Base-by-base conservation (phyloP, 2,888 invertebrate species). In the Acheta domesticus region DNA sequence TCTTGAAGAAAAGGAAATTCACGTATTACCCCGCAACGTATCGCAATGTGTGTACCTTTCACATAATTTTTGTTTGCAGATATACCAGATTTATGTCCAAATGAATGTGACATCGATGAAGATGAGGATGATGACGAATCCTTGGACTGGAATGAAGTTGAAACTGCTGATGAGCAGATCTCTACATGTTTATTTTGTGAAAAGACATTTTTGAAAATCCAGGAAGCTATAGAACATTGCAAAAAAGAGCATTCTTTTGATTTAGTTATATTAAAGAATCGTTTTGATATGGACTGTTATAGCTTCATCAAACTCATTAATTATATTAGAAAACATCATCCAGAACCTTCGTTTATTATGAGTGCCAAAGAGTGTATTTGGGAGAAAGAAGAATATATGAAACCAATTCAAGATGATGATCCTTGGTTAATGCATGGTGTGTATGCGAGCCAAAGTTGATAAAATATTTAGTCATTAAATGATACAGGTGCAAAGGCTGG, bases 391-490 rank as follows among this genome's bases (percentile, higher is more conserved):
- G 91, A 90, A 83, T 96, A 94, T 86, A 88, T 96, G 80, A 93
- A 92, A 85, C 95, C 96, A 0, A 89, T 91, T 8, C 80, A 88
- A 78, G 90, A 91, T 81, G 91, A 93, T 85, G 96, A 96, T 85
- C 90, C 93, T 14, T 94, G 96, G 93, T 86, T 96, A 75, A 94
- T 93, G 91, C 93, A 92, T 86, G 96, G 95, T 91, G 91, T 83
- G 85, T n/a, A 21, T 75, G 75, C 11, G n/a, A n/a, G 21, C 12
- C 2, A 74, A 74, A 1, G 21, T 2, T 36, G 5, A 36, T 36
- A 36, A 36, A 36, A 36, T 36, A 36, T 36, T 36, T 8, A 36
- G 36, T 36, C 5, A 36, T 5, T 36, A 5, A 36, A 36, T 36
- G 36, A 5, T 36, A 36, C 5, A 36, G 36, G 36, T 36, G 36